phyloP scores from a whole-genome alignment of 1,140 invertebrate genomes.

The Probaryconus sp. region DNA sequence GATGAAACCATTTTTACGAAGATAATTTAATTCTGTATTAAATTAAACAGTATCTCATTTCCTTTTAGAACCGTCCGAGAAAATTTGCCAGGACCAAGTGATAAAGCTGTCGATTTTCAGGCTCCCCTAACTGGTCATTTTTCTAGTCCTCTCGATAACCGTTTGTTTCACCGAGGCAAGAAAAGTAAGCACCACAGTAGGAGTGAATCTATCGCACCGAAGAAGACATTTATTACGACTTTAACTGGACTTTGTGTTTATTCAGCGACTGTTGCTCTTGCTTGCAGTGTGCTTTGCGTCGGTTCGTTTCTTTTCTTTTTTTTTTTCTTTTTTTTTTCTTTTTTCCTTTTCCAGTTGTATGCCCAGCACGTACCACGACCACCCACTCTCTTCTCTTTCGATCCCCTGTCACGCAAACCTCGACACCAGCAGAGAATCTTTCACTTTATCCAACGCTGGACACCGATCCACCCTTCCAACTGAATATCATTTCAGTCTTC shows the following conservation, averaged over 20 bases:
- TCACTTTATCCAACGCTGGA: slow-evolving; percentile 76
- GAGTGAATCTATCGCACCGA: slow-evolving; percentile 69
- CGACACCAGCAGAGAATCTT: slow-evolving; percentile 70
- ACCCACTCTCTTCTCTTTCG: slow-evolving; percentile 60
- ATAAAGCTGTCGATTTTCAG: slow-evolving; percentile 75
- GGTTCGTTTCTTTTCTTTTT: neutral
- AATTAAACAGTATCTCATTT: too few species aligned
- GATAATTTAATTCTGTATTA: too few species aligned
- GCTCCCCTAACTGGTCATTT: slow-evolving; percentile 49
- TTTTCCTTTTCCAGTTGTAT: slow-evolving; percentile 46
- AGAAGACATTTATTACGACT: slow-evolving; percentile 78
- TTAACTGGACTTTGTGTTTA: slow-evolving; percentile 78
- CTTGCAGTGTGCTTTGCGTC: slow-evolving; percentile 44
- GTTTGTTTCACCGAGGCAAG: slow-evolving; percentile 70
- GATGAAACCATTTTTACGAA: too few species aligned
- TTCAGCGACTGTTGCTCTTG: slow-evolving; percentile 76
- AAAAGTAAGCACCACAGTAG: slow-evolving; percentile 66
- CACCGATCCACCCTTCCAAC: slow-evolving; percentile 72
- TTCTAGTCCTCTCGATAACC: slow-evolving; percentile 65
- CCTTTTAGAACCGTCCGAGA: slow-evolving; percentile 52
- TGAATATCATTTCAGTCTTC: slow-evolving; percentile 71
- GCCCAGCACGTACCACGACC: slow-evolving; percentile 72
- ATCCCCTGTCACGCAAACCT: slow-evolving; percentile 68
- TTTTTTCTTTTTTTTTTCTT: neutral
- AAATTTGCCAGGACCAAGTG: slow-evolving; percentile 57